Percentiles rank a stretch among this genome's conserved stretches.
Conservation (phyloP, 2,113 vertebrate species). For the Corvus moneduloides region DNA sequence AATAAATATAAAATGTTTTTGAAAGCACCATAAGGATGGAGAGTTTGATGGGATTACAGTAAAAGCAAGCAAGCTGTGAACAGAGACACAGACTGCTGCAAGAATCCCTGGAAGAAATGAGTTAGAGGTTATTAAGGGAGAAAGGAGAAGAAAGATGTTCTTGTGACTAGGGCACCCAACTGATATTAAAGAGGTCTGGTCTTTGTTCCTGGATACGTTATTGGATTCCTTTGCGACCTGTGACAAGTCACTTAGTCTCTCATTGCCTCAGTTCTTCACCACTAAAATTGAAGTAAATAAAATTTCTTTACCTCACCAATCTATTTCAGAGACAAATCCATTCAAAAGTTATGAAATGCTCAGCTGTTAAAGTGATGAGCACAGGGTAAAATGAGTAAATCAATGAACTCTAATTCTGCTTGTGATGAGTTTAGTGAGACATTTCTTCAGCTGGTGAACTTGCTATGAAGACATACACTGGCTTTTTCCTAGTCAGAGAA, state of each 20-base stretch:
- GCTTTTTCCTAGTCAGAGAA: not conserved
- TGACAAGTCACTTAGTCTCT: slow-evolving; percentile 59
- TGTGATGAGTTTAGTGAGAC: not conserved
- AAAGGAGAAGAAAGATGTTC: slow-evolving; percentile 39
- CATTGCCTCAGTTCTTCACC: slow-evolving; percentile 18
- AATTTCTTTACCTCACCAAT: slow-evolving; percentile 10
- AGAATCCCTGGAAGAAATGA: not conserved
- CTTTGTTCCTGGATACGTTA: slow-evolving; percentile 29
- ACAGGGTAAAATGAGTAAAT: slow-evolving; percentile 35
- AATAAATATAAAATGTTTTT: slow-evolving; percentile 33
- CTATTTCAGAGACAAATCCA: slow-evolving; percentile 29
- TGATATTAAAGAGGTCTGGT: slow-evolving; percentile 8
- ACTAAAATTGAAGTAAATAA: slow-evolving; percentile 51
- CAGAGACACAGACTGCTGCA: slow-evolving; percentile 12
- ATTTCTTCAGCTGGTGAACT: not conserved
- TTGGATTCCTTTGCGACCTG: slow-evolving; percentile 29
- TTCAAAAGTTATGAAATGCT: slow-evolving; percentile 50
- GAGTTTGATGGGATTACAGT: not conserved
- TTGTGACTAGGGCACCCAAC: not conserved
- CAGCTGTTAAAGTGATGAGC: slow-evolving; percentile 17
- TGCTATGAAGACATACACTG: not conserved
- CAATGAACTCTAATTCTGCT: slow-evolving; percentile 14
- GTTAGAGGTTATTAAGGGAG: slow-evolving; percentile 18
- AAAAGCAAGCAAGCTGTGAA: slow-evolving; percentile 6
- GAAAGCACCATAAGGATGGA: slow-evolving; percentile 7